Base-by-base conservation (phyloP, 2,113 vertebrate genomes). In the Tachycineta bicolor region DNA sequence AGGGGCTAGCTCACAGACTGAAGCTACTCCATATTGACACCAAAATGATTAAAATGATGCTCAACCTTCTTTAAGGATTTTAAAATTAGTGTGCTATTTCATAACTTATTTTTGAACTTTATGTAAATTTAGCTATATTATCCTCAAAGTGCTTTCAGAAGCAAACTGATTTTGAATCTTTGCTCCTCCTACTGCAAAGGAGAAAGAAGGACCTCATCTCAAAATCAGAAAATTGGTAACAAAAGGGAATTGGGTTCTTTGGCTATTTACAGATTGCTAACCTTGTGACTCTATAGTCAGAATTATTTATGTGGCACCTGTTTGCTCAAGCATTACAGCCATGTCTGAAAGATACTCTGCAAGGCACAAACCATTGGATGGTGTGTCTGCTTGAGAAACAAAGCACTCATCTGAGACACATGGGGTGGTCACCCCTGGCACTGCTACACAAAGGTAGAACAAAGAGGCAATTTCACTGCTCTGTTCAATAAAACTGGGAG, bases 281-380 rank as follows among this genome's bases (percentile, higher is more conserved):
- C 79, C 68, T 91, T 83, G 85, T 81, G 83, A 93, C 84, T 81
- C 78, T 46, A 78, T 71, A 92, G 92, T 86, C 88, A 95, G 80
- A 90, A 95, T 90, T 88, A 94, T 95, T 96, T 95, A 87, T 4
- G n/a, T 64, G 88, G 80, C 5, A 69, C n/a, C 49, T 96, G 83
- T 93, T 92, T 84, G 85, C 69, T 78, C 46, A 90, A 75, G 90
- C 52, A 84, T 86, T 87, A 86, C 11, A 90, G 79, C 47, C 47
- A 64, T 60, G 41, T 90, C 75, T 88, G 67, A 90, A 90, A 94
- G 81, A 73, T 69, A 87, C 44, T 75, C 49, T 78, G 87, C 91
- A 87, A 96, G 47, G 64, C 75, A 92, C 21, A 37, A 80, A 90
- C n/a, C 80, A 37, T 55, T 84, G 39, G 74, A 76, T 83, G 69